A percentile compares a stretch with the other conserved stretches of the same genome.
phyloP scores from a whole-genome alignment of 2,888 invertebrate genomes.

The Hypomecis punctinalis region DNA sequence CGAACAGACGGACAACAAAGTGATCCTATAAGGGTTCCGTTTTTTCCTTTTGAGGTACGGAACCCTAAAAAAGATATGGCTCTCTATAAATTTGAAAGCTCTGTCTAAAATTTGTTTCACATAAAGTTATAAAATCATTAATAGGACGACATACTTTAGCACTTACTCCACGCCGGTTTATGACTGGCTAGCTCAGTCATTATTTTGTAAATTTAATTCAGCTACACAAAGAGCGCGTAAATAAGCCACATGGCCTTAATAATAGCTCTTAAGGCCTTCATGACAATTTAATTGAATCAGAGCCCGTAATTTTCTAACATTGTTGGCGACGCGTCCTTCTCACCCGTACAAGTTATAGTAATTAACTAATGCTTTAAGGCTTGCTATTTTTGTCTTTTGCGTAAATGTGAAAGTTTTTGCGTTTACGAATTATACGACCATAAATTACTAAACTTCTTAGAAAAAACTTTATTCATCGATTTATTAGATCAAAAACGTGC shows the following conservation, averaged over 20 bases:
- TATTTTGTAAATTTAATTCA: conserved; percentile 35
- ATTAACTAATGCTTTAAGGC: conserved; percentile 14
- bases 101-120: too few relatives aligned
- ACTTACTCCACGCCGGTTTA: background rate
- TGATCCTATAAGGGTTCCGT: too few relatives aligned
- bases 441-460: too few relatives aligned
- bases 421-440: too few relatives aligned
- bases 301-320: conserved; percentile 56
- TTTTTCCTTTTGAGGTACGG: too few relatives aligned
- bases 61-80: too few relatives aligned
- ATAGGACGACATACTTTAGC: too few relatives aligned
- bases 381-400: conserved; percentile 1
- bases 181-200: background rate
- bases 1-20: too few relatives aligned
- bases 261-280: conserved; percentile 57
- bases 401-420: conserved; percentile 2
- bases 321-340: conserved; percentile 37
- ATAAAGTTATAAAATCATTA: too few relatives aligned
- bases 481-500: too few relatives aligned
- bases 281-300: conserved; percentile 72
- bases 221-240: conserved; percentile 50
- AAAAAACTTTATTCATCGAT: too few relatives aligned
- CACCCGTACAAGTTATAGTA: conserved; percentile 16
- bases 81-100: too few relatives aligned
- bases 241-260: conserved; percentile 58